phyloP scores from a whole-genome alignment of 1,140 invertebrate genomes.

The Drosophila cardini region DNA sequence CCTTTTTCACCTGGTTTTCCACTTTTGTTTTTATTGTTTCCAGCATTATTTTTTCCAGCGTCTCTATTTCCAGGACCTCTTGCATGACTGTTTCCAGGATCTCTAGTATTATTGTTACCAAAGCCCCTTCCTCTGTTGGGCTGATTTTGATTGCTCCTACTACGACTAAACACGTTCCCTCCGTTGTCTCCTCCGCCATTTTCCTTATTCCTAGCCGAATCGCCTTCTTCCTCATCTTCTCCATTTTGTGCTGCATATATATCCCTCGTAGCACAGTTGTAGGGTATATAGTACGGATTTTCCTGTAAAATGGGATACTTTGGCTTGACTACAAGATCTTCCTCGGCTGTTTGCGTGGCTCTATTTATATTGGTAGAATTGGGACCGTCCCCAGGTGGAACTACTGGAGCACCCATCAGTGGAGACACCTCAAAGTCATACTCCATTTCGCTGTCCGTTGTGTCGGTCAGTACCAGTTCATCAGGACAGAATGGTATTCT shows the following conservation, averaged over 20 bases:
- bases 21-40: not conserved
- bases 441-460: conserved; percentile 73
- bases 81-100: too few species aligned
- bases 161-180: not conserved
- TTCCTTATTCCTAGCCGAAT: not conserved
- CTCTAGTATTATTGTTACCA: too few species aligned
- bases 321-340: not conserved
- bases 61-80: not conserved
- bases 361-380: not conserved
- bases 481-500: conserved; percentile 46
- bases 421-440: conserved; percentile 72
- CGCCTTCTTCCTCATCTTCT: not conserved
- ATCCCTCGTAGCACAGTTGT: not conserved
- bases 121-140: too few species aligned
- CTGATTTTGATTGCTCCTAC: not conserved
- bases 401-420: conserved; percentile 13
- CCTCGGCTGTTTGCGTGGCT: not conserved
- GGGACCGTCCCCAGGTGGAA: too few species aligned
- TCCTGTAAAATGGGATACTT: not conserved
- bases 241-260: not conserved
- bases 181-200: not conserved
- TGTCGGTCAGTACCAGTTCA: conserved; percentile 69
- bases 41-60: too few species aligned
- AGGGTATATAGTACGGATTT: not conserved
- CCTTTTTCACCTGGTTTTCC: too few species aligned